Percentiles rank a stretch among this genome's conserved stretches.
These are phyloP conservation scores for Yponomeuta plumbellus DNA, from an alignment of 2,888 invertebrate species.

Conservation along the genomic window DNA sequence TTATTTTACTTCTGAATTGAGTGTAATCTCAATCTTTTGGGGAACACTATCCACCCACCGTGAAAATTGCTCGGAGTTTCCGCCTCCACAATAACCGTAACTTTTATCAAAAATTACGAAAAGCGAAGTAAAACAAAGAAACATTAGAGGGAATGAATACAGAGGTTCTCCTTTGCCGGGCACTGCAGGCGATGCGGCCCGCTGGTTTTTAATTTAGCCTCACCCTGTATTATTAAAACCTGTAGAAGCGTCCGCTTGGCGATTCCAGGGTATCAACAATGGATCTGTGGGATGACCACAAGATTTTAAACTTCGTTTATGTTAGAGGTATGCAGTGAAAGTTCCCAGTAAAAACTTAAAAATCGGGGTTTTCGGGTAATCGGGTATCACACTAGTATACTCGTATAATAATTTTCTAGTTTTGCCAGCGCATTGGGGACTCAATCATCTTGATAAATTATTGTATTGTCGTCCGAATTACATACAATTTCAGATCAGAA, in stretches of 20 bases:
- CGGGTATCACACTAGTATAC: no score
- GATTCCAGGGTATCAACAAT: slow-evolving; percentile 51
- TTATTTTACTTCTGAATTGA: no score
- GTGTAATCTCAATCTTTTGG: no score
- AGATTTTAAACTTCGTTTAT: no score
- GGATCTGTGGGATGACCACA: slow-evolving; percentile 24
- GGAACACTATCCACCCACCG: not conserved
- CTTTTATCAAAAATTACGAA: slow-evolving; percentile 13
- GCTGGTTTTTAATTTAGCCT: slow-evolving; percentile 69
- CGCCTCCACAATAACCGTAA: slow-evolving; percentile 8
- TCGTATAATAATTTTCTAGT: no score
- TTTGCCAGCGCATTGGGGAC: no score
- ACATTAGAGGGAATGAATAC: slow-evolving; percentile 38
- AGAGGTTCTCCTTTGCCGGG: slow-evolving; percentile 40
- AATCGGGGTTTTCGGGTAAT: no score
- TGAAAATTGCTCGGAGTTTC: not conserved
- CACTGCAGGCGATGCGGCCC: slow-evolving; percentile 49
- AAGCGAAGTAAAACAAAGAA: slow-evolving; percentile 17
- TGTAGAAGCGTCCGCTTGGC: slow-evolving; percentile 44
- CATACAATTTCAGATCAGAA: no score
- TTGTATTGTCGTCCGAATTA: no score
- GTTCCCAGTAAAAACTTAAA: no score
- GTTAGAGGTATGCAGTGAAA: no score
- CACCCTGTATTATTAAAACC: slow-evolving; percentile 67
- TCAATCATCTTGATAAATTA: no score